phyloP scores from a whole-genome alignment of 2,888 invertebrate species.

The Melieria crassipennis region DNA sequence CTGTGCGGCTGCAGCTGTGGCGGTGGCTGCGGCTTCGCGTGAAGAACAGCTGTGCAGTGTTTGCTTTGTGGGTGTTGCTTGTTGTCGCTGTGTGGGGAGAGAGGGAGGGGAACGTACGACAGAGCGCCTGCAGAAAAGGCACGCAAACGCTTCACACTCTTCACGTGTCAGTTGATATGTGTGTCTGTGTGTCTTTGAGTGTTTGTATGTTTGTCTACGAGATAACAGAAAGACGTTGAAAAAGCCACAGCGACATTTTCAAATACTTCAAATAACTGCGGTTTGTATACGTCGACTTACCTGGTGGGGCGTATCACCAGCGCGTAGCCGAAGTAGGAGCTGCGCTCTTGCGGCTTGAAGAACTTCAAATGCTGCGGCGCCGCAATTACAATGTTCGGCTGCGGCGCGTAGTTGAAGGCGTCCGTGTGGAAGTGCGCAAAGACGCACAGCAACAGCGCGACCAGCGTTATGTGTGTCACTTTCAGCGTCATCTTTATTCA shows the following conservation, averaged over 20 bases:
- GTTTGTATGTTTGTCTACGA: no score
- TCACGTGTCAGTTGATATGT: no score
- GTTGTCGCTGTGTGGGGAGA: no score
- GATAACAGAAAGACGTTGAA: no score
- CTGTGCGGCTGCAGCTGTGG: background rate
- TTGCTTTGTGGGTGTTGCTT: background rate
- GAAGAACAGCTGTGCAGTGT: conserved; percentile 1
- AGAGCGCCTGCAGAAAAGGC: no score
- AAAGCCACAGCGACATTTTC: no score
- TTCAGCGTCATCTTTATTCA: background rate
- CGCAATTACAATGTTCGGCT: conserved; percentile 53
- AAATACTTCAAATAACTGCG: background rate
- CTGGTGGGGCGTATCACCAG: conserved; percentile 58
- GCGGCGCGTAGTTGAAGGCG: conserved; percentile 59
- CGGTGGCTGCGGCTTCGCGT: background rate
- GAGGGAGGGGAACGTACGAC: no score
- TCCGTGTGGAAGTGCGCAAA: conserved; percentile 6
- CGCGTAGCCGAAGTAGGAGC: conserved; percentile 63
- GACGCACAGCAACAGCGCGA: conserved; percentile 10
- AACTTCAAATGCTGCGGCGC: conserved; percentile 51
- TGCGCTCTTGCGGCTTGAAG: conserved; percentile 52
- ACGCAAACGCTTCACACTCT: no score
- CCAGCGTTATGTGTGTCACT: background rate
- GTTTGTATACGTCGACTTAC: conserved; percentile 48
- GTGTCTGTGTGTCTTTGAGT: no score